phyloP scores from a whole-genome alignment of 1,140 invertebrate species.

The Bacillus rossius region DNA sequence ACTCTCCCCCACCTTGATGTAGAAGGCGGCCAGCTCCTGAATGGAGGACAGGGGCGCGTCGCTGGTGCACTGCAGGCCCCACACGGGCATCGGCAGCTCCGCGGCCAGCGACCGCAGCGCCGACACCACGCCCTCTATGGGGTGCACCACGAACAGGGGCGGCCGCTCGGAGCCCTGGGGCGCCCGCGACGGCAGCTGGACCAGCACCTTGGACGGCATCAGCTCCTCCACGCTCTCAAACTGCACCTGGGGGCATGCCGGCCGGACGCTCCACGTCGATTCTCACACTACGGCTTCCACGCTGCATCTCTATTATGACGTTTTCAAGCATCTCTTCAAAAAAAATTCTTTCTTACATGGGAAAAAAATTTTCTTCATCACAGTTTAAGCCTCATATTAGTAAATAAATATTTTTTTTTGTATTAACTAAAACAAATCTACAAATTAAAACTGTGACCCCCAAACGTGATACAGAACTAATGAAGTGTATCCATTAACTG shows the following conservation, averaged over 20 bases:
- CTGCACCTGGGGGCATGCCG: slow-evolving; percentile 47
- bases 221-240: slow-evolving; percentile 44
- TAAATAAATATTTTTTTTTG: too few relatives aligned
- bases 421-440: too few relatives aligned
- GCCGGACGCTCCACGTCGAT: too few relatives aligned
- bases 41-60: slow-evolving; percentile 69
- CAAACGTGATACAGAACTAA: too few relatives aligned
- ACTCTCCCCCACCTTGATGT: slow-evolving; percentile 49
- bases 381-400: too few relatives aligned
- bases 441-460: too few relatives aligned
- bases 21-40: slow-evolving; percentile 67
- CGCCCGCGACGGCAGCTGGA: slow-evolving; percentile 45
- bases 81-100: slow-evolving; percentile 69
- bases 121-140: slow-evolving; percentile 83
- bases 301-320: too few relatives aligned
- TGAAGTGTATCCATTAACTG: too few relatives aligned
- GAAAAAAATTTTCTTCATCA: too few relatives aligned
- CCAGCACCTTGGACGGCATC: slow-evolving; percentile 57
- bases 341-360: too few relatives aligned
- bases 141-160: slow-evolving; percentile 72
- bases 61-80: slow-evolving; percentile 83
- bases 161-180: slow-evolving; percentile 43
- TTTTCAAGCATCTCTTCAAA: too few relatives aligned
- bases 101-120: slow-evolving; percentile 62
- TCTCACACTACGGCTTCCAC: too few relatives aligned